Evolutionary conservation across 1,140 invertebrate species (phyloP).

Genomic region (Bombus ignitus): DNA sequence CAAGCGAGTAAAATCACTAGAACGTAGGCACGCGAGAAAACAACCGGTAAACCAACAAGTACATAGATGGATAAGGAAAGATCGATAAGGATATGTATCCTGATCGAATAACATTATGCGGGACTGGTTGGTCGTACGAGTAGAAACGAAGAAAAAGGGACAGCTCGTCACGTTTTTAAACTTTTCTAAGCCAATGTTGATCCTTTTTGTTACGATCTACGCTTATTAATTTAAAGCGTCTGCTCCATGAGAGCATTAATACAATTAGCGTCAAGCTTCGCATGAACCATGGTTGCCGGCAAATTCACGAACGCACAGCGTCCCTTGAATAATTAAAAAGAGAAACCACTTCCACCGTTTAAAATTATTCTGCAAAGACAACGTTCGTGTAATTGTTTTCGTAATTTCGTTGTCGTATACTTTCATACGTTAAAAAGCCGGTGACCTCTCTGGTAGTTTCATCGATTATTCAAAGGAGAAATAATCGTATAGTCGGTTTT

Average conservation of each 20-base stretch:
- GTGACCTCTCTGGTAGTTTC: background rate
- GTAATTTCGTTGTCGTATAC: background rate
- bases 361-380: background rate
- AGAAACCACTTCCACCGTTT: background rate
- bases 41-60: background rate
- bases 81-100: background rate
- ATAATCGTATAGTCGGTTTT: background rate
- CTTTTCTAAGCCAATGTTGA: background rate
- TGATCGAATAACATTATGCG: slow-evolving; percentile 24
- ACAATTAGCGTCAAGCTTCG: slow-evolving; percentile 3
- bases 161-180: background rate
- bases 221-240: background rate
- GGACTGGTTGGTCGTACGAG: background rate
- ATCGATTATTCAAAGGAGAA: background rate
- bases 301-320: background rate
- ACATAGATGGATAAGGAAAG: slow-evolving; percentile 21
- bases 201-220: background rate
- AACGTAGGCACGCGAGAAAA: slow-evolving; percentile 19
- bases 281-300: background rate
- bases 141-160: no score
- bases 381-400: background rate
- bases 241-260: background rate
- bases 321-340: background rate
- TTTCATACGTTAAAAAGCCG: background rate
- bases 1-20: background rate